Base-by-base conservation (phyloP, 2,797 vertebrate species). In the Hemibagrus guttatus region DNA sequence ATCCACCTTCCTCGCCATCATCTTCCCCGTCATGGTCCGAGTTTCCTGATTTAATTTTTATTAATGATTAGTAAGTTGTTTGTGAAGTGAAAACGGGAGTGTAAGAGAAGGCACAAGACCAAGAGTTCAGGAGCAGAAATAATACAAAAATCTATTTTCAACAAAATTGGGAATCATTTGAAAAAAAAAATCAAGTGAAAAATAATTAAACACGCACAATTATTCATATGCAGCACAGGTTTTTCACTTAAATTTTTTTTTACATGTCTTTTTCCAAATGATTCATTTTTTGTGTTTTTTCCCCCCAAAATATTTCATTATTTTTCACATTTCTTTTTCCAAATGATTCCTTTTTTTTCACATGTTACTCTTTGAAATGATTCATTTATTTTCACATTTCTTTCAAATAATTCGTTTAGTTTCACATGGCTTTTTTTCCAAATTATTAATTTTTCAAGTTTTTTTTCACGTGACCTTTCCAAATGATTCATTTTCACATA, bases 21-120 rank as follows among this genome's bases (percentile, higher is more conserved):
- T 99, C 93, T 99, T 99, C 89, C 98, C 98, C 0, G 94, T 99
- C 85, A 99, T 99, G 98, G 98, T 98, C 86, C 16, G 87, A 42
- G 9, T 46, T 75, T 52, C 23, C 64, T 31, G 28, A 71, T 35
- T 21, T 61, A 59, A 9, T 63, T 28, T 46, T 61, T n/a, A 14
- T 13, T 23, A 39, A 39, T 59, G 9, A 39, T 79, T 61, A 59
- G 12, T 35, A 11, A 61, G 35, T 1, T 1, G 6, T 59, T 26
- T 35, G n/a, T 39, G n/a, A 56, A 1, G 28, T 54, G 75, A 78
- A 4, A 3, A 9, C 11, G 52, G 19, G 42, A n/a, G 39, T 46
- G 31, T 49, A 49, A 49, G 46, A 2, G 23, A 42, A 68, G 66
- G 6, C 69, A 74, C 3, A 52, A 54, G n/a, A 42, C 17, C 39